phyloP scores from a whole-genome alignment of 2,797 vertebrate species.

The Lagorchestes hirsutus region DNA sequence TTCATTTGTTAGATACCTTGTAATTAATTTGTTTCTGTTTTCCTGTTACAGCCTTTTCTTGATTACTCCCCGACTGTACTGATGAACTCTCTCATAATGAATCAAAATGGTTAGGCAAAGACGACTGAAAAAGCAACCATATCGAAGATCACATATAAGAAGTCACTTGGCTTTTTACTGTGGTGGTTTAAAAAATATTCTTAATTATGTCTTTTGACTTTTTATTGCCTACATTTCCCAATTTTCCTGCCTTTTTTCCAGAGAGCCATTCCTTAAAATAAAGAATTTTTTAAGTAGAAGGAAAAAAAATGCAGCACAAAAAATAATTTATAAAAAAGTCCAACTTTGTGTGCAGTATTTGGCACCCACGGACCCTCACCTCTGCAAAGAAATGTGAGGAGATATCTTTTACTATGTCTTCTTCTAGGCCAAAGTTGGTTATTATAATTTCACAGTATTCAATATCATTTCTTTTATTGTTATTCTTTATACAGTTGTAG shows the following conservation, averaged over 20 bases:
- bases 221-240: background rate
- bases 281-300: background rate
- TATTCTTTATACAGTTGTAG: background rate
- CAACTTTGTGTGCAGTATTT: background rate
- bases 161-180: background rate
- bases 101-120: background rate
- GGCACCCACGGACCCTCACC: background rate
- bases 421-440: background rate
- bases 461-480: background rate
- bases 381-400: background rate
- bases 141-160: background rate
- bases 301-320: background rate
- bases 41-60: background rate
- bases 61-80: background rate
- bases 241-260: background rate
- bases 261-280: background rate
- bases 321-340: background rate
- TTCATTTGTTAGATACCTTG: background rate
- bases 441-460: background rate
- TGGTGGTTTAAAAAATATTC: background rate
- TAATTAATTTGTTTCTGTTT: background rate
- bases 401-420: background rate
- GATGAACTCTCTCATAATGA: background rate
- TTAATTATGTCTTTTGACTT: background rate
- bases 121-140: background rate